phyloP scores from a whole-genome alignment of 1,140 invertebrate species.

The Archivesica marissinica region DNA sequence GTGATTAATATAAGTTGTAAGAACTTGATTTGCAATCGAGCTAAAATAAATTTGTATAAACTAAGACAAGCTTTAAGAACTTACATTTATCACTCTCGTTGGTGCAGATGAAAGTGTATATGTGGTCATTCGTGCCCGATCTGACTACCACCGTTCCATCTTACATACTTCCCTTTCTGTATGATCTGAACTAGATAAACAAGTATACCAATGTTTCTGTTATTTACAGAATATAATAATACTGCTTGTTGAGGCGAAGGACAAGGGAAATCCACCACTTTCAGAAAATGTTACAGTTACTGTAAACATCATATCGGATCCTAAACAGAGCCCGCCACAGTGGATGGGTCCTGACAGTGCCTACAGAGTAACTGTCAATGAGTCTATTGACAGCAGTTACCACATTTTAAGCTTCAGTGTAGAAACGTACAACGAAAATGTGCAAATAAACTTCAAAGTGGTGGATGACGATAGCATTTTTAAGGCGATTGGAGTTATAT shows the following conservation, averaged over 20 bases:
- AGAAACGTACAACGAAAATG: neutral
- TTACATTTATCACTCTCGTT: too few relatives aligned
- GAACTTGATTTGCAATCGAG: too few relatives aligned
- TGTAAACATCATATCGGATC: neutral
- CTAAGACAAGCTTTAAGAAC: too few relatives aligned
- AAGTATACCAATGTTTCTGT: neutral
- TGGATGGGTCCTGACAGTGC: neutral
- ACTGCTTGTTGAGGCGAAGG: neutral
- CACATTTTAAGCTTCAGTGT: neutral
- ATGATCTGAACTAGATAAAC: neutral
- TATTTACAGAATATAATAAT: neutral
- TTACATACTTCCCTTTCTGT: too few relatives aligned
- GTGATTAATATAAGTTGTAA: too few relatives aligned
- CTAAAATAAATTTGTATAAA: too few relatives aligned
- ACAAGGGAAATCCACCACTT: neutral
- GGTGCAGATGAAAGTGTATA: too few relatives aligned
- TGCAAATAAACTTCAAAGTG: neutral
- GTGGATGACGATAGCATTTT: constrained; percentile 5
- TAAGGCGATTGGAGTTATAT: neutral
- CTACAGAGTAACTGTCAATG: constrained; percentile 8
- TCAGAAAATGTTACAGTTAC: neutral
- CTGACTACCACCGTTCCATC: too few relatives aligned
- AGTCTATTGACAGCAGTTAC: neutral
- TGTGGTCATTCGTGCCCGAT: too few relatives aligned
- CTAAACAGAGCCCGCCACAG: neutral